Base-by-base conservation (phyloP, 1,140 invertebrate genomes). In the Pogonomyrmex californicus region DNA sequence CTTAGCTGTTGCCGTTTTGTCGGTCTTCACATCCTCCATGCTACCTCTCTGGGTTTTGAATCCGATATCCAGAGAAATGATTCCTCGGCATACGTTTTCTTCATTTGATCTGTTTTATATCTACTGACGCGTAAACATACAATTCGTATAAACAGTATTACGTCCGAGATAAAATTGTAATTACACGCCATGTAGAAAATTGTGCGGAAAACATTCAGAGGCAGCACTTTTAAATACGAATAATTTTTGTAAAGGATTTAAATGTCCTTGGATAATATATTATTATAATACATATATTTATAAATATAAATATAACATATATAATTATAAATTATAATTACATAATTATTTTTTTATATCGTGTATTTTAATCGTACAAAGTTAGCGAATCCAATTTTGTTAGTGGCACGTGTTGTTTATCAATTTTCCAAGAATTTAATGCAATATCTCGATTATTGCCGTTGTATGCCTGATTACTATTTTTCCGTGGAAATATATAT, bases 51-150 rank as follows among this genome's bases (percentile, higher is more conserved):
- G 30, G 41, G 33, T 83, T 75, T 49, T 44, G 68, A 83, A 83
- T 83, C 54, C 79, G 75, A 83, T 83, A 83, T 75, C 68, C 33
- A 58, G 71, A 23, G 10, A 75, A 75, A n/a, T 51, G 54, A 60
- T 60, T 83, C 33, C 41, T 60, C 41, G 6, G 44, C 51, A 73
- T 30, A 10, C 54, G n/a, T 75, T 49, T 56, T 17, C 60, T 51
- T 79, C 79, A 60, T 82, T 54, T 83, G 12, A 44, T 62, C 30
- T 41, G n/a, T 62, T 23, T 60, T 75, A 73, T 10, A 58, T 36
- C 30, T 30, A 47, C 44, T 54, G 65, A 60, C 38, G 10, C 36
- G 30, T 49, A 60, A 60, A 12, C 62, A n/a, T 44, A 41, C 66
- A 14, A 47, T 36, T 44, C 5, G 7, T 9, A 56, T 17, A 38